Conservation (phyloP, 2,888 invertebrate species). For the Nymphalis urticae region DNA sequence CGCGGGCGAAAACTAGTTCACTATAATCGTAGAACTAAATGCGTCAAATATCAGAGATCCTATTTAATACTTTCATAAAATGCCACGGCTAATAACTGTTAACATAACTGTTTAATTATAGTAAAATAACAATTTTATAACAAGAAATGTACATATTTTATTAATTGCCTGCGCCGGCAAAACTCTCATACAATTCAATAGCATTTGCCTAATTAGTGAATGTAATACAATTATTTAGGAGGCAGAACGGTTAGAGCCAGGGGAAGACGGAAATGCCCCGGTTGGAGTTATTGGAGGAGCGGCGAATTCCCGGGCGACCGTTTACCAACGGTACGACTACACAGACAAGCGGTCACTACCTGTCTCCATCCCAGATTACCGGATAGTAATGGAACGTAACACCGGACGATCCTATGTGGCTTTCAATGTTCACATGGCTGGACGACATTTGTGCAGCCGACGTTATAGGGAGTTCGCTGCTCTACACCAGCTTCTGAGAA, state of each 20-base stretch:
- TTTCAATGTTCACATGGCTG: conserved; percentile 99
- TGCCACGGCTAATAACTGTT: no score
- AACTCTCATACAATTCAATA: no score
- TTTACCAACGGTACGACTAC: conserved; percentile 89
- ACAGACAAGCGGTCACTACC: conserved; percentile 95
- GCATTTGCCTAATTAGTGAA: no score
- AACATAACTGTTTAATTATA: no score
- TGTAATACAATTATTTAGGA: conserved; percentile 75
- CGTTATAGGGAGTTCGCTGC: conserved; percentile 97
- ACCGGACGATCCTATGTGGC: conserved; percentile 95
- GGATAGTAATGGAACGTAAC: conserved; percentile 89
- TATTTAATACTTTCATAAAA: no score
- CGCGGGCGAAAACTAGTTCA: no score
- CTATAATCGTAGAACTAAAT: no score
- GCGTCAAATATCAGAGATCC: no score
- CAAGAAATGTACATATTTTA: no score
- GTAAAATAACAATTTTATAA: no score
- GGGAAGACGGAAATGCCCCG: conserved; percentile 85
- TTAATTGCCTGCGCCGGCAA: no score
- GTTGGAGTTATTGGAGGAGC: conserved; percentile 74
- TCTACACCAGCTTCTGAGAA: conserved; percentile 92
- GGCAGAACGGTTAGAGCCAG: conserved; percentile 91
- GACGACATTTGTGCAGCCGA: conserved; percentile 97
- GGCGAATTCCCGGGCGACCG: conserved; percentile 71
- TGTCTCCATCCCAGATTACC: conserved; percentile 97